Evolutionary conservation across 1,140 invertebrate genomes (phyloP), one percentile per base, ranked within the genome.

Genomic region (Stegodyphus dumicola): DNA sequence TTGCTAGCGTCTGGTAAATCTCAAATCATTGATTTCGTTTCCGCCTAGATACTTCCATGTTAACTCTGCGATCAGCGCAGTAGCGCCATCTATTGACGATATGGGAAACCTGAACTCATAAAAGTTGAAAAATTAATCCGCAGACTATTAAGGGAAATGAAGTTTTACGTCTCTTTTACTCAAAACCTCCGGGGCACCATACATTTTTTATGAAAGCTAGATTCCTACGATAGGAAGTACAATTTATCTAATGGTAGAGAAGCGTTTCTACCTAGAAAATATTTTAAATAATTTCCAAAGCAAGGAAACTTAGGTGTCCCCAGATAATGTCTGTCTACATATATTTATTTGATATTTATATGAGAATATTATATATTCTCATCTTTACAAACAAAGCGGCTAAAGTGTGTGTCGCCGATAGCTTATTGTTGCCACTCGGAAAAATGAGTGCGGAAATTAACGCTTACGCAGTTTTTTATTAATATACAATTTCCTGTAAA

Each of bases 1-100:
- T 80, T 80, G 67, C 54, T 33, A 71, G 78, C 48, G 73, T n/a
- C 80, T 83, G 80, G 70, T 51, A 64, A 83, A 83, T 83, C 71
- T 83, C 80, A 83, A 83, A 75, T 75, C 71, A 83, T 83, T 17
- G 71, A 75, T 83, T 83, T 49, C 51, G 64, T 67, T 17, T 66
- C 49, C 15, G 11, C 6, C 15, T 66, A 7, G 15, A 60, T 5
- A 10, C 11, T 17, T 17, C 11, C n/a, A 17, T n/a, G 1, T 7
- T 17, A 67, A 6, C 15, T 18, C 6, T 13, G 65, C 11, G n/a
- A 48, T 15, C 2, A 0, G 60, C 33, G 2, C 70, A 15, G 65
- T 67, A 67, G 13, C 71, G 80, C 80, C 80, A 83, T 75, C 80
- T 83, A 83, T 53, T 15, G 17, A 48, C 6, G 0, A 17, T 17